Conservation (phyloP, 2,888 invertebrate species). For the Nomada flava region DNA sequence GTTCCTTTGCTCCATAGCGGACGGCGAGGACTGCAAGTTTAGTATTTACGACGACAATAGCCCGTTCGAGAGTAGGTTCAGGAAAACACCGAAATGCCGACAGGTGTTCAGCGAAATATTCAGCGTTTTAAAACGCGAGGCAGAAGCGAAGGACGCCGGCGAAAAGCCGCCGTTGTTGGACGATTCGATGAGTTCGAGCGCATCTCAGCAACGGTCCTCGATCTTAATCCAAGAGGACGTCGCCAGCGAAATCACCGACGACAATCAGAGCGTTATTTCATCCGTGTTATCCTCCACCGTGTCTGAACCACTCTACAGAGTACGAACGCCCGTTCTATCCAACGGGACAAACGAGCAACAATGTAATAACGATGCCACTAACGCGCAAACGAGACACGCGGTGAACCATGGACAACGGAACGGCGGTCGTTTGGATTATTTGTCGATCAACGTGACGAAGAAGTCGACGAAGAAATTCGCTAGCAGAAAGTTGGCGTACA, state of each 20-base stretch:
- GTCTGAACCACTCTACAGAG: slow-evolving; percentile 80
- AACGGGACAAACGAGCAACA: slow-evolving; percentile 6
- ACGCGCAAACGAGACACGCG: neutral
- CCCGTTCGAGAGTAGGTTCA: slow-evolving; percentile 92
- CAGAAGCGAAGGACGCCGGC: slow-evolving; percentile 92
- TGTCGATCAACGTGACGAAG: slow-evolving; percentile 88
- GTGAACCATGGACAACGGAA: neutral
- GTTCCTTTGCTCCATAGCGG: slow-evolving; percentile 93
- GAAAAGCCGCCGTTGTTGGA: slow-evolving; percentile 90
- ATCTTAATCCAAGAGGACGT: slow-evolving; percentile 87
- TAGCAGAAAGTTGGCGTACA: slow-evolving; percentile 57
- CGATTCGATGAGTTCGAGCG: slow-evolving; percentile 85
- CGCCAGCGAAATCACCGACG: slow-evolving; percentile 89
- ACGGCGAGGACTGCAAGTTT: slow-evolving; percentile 93
- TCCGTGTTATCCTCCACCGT: slow-evolving; percentile 88
- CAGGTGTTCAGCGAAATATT: slow-evolving; percentile 94
- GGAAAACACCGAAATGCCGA: slow-evolving; percentile 92
- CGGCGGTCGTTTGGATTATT: slow-evolving; percentile 87
- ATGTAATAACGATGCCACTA: slow-evolving; percentile 34
- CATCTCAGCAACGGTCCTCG: slow-evolving; percentile 87
- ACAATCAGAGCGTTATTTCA: slow-evolving; percentile 90
- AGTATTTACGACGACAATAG: slow-evolving; percentile 92
- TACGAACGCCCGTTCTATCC: slow-evolving; percentile 28
- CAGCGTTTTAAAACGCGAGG: slow-evolving; percentile 92
- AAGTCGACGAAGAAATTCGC: slow-evolving; percentile 88